Base-by-base conservation (phyloP, 2,113 vertebrate genomes). In the Amphiprion ocellaris region DNA sequence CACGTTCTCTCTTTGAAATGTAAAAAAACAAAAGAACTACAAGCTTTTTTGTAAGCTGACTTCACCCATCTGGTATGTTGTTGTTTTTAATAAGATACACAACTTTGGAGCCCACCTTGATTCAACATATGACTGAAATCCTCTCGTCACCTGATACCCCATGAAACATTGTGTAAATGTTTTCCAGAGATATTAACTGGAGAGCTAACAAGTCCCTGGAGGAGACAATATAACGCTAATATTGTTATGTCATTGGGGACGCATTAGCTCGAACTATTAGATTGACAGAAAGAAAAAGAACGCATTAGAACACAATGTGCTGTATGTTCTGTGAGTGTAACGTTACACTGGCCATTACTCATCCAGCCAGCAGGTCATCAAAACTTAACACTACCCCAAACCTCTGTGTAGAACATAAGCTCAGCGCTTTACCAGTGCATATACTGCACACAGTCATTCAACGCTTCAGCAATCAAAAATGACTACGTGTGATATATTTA, bases 111-210 rank as follows among this genome's bases (percentile, higher is more conserved):
- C 41, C 59, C 80, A 84, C 82, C 68, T 87, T 82, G 56, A 79
- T 78, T 77, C 65, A 63, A 71, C 56, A 49, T 50, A 62, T 71
- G 80, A 84, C 79, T 66, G 56, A 69, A 80, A 73, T 79, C 55
- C 69, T 63, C 46, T 74, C 17, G 59, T 79, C 77, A 84, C 79
- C 74, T 41, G 76, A 90, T 79, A 75, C 30, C 74, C 66, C 5
- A 9, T 82, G 83, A 91, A 87, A 86, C 82, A 49, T 28, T 67
- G 80, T 47, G 77, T 67, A 85, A 87, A 83, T 85, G 79, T 83
- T 90, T 74, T 79, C 50, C 28, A 74, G 73, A 60, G 79, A 85
- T 37, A 41, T 77, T 85, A 86, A 80, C 65, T 67, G 33, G 62
- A 79, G 69, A 37, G 33, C 49, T 41, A 76, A 87, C 74, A 67